Conservation (phyloP, 2,113 vertebrate species). For the Mus musculus region DNA sequence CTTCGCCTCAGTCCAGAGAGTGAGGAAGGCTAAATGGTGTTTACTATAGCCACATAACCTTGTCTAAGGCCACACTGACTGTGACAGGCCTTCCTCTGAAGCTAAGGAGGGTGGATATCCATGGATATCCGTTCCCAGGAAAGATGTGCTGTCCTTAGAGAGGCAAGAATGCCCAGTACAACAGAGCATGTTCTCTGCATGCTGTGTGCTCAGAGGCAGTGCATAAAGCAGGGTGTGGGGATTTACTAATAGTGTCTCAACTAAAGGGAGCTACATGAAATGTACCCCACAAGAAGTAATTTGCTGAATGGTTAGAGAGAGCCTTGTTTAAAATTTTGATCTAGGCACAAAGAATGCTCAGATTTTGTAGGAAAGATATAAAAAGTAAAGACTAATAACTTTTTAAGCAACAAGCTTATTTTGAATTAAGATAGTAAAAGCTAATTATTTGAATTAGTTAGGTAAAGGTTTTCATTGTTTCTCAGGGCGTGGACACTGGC, state of each 20-base stretch:
- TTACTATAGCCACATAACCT: accelerated
- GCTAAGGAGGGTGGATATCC: background rate
- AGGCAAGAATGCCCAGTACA: background rate
- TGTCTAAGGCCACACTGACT: background rate
- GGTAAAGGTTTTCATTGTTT: background rate
- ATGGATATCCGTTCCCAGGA: background rate
- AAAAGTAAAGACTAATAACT: background rate
- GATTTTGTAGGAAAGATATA: constrained; percentile 16
- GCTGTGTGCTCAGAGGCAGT: background rate
- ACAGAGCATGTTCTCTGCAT: background rate
- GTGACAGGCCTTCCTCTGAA: background rate
- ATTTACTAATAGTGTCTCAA: background rate
- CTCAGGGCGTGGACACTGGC: background rate
- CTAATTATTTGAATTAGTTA: background rate
- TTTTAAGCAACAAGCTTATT: constrained; percentile 25
- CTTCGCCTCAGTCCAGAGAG: background rate
- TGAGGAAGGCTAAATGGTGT: background rate
- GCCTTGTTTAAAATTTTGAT: background rate
- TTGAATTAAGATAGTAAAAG: background rate
- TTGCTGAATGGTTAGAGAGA: constrained; percentile 14
- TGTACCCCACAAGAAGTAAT: background rate
- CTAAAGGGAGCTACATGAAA: background rate
- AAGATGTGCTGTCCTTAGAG: background rate
- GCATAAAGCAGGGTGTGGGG: background rate
- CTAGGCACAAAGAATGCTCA: background rate